Evolutionary conservation across 1,140 invertebrate genomes (phyloP), one percentile per base, ranked within the genome.

Genomic region (Drosophila pachea): DNA sequence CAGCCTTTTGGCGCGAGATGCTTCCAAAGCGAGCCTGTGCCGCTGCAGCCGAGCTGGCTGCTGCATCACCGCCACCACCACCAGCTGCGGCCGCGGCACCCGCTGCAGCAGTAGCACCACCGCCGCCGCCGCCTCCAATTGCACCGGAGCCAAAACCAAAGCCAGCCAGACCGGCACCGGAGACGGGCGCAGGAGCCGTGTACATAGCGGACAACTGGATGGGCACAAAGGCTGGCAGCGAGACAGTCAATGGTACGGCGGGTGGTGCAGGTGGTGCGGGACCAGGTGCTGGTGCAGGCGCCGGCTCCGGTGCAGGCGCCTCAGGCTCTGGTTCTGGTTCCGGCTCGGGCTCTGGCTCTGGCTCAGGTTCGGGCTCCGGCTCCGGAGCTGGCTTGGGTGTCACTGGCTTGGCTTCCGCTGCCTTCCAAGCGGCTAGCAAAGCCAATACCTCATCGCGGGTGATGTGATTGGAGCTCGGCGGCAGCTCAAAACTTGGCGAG

Each of bases 201-300:
- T 83, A 88, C 87, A 88, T 88, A 29, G 87, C 87, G 2, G 87
- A 83, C n/a, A 88, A 49, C 59, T 88, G 87, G 7, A 88, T 88
- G 60, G 87, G 87, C 48, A 88, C 87, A 52, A 88, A 76, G n/a
- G 87, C 87, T 32, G 87, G 87, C 66, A 88, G 48, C 4, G 87
- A 88, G 4, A 88, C 86, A 8, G 86, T 88, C 4, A 88, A 50
- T 4, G 87, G 87, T 0, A 87, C 83, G n/a, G 79, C 77, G 2
- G 87, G 65, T 12, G 86, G 86, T 8, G 68, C 75, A 9, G 86
- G 84, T 6, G 36, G 63, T 0, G 64, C 78, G 1, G 76, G 74
- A 0, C 29, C 72, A 0, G 75, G 73, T 0, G 48, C 72, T 36
- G 74, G 74, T 11, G 67, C 79, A 0, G 79, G 81, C 38, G 73